Evolutionary conservation across 1,140 invertebrate genomes (phyloP).

Genomic region (Cephus cinctus): DNA sequence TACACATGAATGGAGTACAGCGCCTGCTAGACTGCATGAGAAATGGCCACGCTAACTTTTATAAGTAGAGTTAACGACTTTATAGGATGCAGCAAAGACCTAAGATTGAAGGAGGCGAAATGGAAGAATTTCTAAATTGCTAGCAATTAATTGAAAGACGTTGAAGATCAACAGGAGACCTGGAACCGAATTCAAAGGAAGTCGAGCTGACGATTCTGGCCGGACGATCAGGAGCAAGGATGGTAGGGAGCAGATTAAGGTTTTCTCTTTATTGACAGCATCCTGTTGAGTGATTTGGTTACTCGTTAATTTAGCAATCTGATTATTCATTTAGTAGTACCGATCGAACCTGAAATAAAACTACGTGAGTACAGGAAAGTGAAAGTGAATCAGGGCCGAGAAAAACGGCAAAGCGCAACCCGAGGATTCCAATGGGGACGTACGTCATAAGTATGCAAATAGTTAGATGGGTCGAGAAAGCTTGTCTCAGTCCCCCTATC

Average conservation of each 20-base stretch:
- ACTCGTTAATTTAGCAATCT: too few relatives aligned
- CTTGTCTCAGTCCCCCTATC: neutral
- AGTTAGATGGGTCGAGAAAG: constrained; percentile 1
- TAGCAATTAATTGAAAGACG: neutral
- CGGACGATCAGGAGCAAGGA: neutral
- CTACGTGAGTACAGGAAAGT: neutral
- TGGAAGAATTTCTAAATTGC: neutral
- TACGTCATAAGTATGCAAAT: constrained; percentile 13
- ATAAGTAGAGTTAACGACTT: neutral
- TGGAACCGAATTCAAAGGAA: neutral
- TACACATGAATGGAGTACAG: too few relatives aligned
- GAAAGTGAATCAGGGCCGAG: too few relatives aligned
- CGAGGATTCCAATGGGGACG: neutral
- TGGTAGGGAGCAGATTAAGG: neutral
- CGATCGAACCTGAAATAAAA: neutral
- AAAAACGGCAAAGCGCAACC: neutral
- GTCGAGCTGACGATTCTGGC: neutral
- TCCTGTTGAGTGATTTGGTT: too few relatives aligned
- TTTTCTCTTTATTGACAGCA: too few relatives aligned
- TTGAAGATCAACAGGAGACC: neutral
- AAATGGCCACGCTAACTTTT: neutral
- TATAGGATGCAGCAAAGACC: too few relatives aligned
- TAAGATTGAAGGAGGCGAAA: neutral
- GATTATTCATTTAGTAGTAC: too few relatives aligned
- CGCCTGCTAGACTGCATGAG: neutral